These are phyloP conservation scores for Lateolabrax maculatus DNA, from an alignment of 2,797 vertebrate species.

Conservation along the genomic window DNA sequence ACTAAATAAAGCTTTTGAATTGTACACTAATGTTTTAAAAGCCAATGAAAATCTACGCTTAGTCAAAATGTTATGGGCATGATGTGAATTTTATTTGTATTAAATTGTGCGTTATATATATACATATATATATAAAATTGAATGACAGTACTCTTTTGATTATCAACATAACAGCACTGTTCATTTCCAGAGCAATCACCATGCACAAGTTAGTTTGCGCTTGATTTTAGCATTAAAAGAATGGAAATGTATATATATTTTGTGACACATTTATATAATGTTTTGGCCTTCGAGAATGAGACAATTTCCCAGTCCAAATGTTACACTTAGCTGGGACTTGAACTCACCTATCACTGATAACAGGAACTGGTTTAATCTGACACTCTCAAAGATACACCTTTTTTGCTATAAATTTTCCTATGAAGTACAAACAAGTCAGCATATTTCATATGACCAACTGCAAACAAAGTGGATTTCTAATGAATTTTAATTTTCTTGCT, in stretches of 20 bases:
- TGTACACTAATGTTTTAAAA: neutral
- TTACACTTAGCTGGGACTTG: slow-evolving; percentile 18
- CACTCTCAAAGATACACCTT: neutral
- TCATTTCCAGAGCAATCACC: neutral
- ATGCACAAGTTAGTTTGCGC: too few relatives aligned
- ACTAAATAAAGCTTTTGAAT: neutral
- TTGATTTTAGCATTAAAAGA: too few relatives aligned
- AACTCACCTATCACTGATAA: slow-evolving; percentile 28
- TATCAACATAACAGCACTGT: neutral
- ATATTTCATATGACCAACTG: slow-evolving; percentile 11
- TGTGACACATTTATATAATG: neutral
- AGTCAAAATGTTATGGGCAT: neutral
- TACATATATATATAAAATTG: too few relatives aligned
- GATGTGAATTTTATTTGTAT: neutral
- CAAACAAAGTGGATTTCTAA: neutral
- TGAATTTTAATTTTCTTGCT: neutral
- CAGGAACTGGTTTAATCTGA: neutral
- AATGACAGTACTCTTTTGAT: neutral
- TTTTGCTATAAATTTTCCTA: neutral
- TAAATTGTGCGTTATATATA: neutral
- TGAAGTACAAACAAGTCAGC: neutral
- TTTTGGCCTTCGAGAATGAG: neutral
- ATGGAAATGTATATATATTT: too few relatives aligned
- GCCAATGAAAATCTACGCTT: neutral
- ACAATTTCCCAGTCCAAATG: slow-evolving; percentile 12